Conservation (phyloP, 2,888 invertebrate genomes). For the Hybos culiciformis region DNA sequence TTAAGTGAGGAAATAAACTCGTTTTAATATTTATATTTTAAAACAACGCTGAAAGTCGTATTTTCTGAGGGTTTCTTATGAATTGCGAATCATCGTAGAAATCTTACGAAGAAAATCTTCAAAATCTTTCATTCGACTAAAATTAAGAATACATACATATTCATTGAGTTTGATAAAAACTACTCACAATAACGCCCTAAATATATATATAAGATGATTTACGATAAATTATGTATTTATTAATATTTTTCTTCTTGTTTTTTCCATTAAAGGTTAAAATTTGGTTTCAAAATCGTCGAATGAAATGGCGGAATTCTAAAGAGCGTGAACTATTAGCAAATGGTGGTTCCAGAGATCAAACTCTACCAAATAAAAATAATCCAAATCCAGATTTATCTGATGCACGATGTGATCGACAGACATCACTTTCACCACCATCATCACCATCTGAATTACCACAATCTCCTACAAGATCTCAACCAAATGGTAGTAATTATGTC, state of each 20-base stretch:
- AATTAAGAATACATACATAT: too few relatives aligned
- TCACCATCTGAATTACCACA: conserved; percentile 27
- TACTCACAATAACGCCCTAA: too few relatives aligned
- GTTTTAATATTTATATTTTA: too few relatives aligned
- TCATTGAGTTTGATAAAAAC: too few relatives aligned
- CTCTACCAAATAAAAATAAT: conserved; percentile 91
- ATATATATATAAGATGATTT: too few relatives aligned
- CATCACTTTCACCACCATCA: conserved; percentile 42
- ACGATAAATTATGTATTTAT: background rate
- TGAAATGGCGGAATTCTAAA: conserved; percentile 97
- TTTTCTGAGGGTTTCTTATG: too few relatives aligned
- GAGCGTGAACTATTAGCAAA: conserved; percentile 86
- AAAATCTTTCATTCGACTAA: too few relatives aligned
- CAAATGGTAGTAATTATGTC: conserved; percentile 2
- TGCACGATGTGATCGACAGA: conserved; percentile 66
- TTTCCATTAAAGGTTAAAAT: conserved; percentile 50
- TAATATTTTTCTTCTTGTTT: background rate
- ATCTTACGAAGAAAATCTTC: too few relatives aligned
- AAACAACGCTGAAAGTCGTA: too few relatives aligned
- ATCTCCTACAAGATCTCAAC: conserved; percentile 11
- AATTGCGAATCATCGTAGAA: too few relatives aligned
- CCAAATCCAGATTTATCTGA: conserved; percentile 91
- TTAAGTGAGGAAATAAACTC: too few relatives aligned
- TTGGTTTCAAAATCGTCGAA: conserved; percentile 91
- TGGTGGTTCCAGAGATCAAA: conserved; percentile 89